Base-by-base conservation (phyloP, 2,888 invertebrate species). In the Xanthia icteritia region DNA sequence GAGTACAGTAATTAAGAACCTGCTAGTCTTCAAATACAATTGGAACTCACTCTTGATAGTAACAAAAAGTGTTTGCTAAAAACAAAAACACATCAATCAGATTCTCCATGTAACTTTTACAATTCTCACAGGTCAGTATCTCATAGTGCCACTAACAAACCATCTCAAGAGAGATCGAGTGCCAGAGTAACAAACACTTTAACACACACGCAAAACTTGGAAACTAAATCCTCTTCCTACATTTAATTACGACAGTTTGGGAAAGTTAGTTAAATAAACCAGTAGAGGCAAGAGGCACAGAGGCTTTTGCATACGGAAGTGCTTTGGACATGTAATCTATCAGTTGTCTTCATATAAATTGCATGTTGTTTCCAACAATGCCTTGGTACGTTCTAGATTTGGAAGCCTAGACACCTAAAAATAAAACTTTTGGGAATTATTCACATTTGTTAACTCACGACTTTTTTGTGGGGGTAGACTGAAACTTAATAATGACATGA, bases 171-270 rank as follows among this genome's bases (percentile, higher is more conserved):
- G 54, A 79, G 9, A 64, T 58, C n/a, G 15, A 61, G 48, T n/a
- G 31, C 42, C 31, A 63, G 54, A 66, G 39, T 63, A 70, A 74
- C 45, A 65, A 69, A 66, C 60, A 61, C 61, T 51, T 51, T 6
- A 70, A 48, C 36, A 67, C 36, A 20, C 70, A 72, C 27, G 23
- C 42, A 65, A 65, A 81, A 73, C 78, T 78, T 76, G 13, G 60
- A 11, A 70, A 71, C 65, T 42, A 61, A 85, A 78, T 69, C 66
- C 68, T 61, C 73, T 78, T 76, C 56, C 58, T 45, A 75, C 82
- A 85, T 85, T 85, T 82, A 87, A 87, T 82, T 85, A 76, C 68
- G n/a, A 36, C 73, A 82, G 81, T 84, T 84, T 77, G 69, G 27
- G 67, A 69, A 79, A 86, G 61, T 82, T 78, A 13, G 31, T 66